A percentile compares a stretch with the other conserved stretches of the same genome.
phyloP scores from a whole-genome alignment of 2,888 invertebrate genomes.

The Molanna angustata region DNA sequence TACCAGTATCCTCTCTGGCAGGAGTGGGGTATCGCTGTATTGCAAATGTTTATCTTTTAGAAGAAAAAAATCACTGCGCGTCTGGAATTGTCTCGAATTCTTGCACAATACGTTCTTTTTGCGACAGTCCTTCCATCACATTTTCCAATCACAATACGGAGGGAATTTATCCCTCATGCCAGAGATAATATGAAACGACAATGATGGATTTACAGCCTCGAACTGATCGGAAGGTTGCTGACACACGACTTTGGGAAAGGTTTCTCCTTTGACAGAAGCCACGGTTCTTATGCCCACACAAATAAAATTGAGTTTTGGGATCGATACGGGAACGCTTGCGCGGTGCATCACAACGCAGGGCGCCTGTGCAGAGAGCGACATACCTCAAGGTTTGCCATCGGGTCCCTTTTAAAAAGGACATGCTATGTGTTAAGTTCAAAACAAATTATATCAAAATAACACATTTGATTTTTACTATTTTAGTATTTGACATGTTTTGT shows the following conservation, averaged over 20 bases:
- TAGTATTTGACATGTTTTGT: no score
- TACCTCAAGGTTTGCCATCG: no score
- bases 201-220: no score
- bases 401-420: no score
- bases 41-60: no score
- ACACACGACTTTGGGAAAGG: slow-evolving; percentile 5
- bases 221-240: neutral
- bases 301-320: slow-evolving; percentile 10
- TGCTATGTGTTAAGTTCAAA: no score
- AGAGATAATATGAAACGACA: neutral
- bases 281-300: slow-evolving; percentile 11
- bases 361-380: slow-evolving; percentile 1
- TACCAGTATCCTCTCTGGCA: no score
- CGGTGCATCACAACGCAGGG: neutral
- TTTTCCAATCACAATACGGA: neutral
- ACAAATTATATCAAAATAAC: no score
- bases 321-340: slow-evolving; percentile 23
- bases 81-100: no score
- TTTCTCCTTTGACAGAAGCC: slow-evolving; percentile 12
- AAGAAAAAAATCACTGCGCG: no score
- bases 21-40: no score
- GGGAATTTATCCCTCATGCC: slow-evolving; percentile 29
- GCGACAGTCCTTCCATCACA: slow-evolving; percentile 5
- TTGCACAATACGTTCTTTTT: slow-evolving; percentile 21
- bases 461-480: no score